phyloP scores from a whole-genome alignment of 2,113 vertebrate species.

The Bubo scandiacus region DNA sequence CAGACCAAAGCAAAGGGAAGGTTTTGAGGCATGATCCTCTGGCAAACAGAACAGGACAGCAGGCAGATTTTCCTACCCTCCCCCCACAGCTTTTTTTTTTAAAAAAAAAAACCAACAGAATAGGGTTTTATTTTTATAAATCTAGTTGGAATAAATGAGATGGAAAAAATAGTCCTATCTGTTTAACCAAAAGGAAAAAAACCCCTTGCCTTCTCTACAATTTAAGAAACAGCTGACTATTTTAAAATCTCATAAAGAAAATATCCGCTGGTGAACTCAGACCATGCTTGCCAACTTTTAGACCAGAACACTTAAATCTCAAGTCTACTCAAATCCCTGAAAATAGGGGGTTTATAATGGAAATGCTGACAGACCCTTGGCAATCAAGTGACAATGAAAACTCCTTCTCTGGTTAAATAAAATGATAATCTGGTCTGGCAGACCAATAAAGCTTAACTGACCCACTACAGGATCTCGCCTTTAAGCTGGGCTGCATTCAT shows the following conservation, averaged over 20 bases:
- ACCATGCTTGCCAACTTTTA: conserved; percentile 61
- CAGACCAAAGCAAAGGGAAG: conserved; percentile 42
- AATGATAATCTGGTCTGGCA: conserved; percentile 61
- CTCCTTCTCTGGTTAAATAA: conserved; percentile 44
- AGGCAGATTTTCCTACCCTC: neutral
- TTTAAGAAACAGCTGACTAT: conserved; percentile 73
- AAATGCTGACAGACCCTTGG: conserved; percentile 69
- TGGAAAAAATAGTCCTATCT: conserved; percentile 70
- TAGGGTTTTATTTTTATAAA: conserved; percentile 53
- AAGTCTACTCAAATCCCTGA: conserved; percentile 67
- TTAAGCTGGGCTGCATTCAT: neutral
- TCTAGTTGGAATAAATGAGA: conserved; percentile 52
- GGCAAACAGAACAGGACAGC: conserved; percentile 57
- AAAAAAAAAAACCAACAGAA: neutral
- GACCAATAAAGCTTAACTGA: conserved; percentile 33
- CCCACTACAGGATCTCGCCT: neutral
- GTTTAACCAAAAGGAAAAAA: conserved; percentile 56
- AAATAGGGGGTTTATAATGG: conserved; percentile 75
- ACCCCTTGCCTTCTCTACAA: conserved; percentile 28
- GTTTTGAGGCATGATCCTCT: conserved; percentile 42
- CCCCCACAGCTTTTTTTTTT: neutral
- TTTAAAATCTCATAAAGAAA: conserved; percentile 76
- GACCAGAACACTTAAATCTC: conserved; percentile 47
- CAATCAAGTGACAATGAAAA: conserved; percentile 61
- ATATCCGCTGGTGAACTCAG: conserved; percentile 56